Percentiles rank a stretch among this genome's conserved stretches.
phyloP scores from a whole-genome alignment of 2,888 invertebrate genomes.

The Eudemis profundana region DNA sequence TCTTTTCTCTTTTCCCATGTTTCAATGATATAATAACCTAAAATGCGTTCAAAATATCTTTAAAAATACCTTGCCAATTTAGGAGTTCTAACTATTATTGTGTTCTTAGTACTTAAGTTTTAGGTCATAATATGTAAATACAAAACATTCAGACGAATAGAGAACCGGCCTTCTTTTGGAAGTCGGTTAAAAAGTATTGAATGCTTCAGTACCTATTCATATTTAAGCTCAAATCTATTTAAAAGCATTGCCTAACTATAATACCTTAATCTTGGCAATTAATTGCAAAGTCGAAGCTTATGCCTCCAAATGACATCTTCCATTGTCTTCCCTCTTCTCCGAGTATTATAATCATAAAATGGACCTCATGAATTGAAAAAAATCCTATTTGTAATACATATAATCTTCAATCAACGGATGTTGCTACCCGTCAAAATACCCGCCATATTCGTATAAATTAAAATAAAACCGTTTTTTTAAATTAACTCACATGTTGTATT shows the following conservation, averaged over 20 bases:
- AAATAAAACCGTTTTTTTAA: slow-evolving; percentile 5
- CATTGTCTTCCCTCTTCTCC: not conserved
- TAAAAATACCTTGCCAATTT: slow-evolving; percentile 20
- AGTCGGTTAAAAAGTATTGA: not conserved
- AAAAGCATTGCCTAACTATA: slow-evolving; percentile 10
- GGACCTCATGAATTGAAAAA: no score
- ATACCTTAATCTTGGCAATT: not conserved
- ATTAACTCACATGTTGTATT: slow-evolving; percentile 46
- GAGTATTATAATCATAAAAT: no score
- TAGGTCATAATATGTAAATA: not conserved
- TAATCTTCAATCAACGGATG: not conserved
- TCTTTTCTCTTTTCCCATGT: not conserved
- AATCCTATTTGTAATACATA: no score
- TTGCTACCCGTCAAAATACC: not conserved
- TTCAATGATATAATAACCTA: not conserved
- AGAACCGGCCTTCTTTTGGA: no score
- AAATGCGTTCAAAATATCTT: not conserved
- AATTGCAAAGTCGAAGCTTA: not conserved
- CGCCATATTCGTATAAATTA: not conserved
- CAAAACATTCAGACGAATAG: no score
- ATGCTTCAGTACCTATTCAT: slow-evolving; percentile 13
- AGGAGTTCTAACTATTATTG: slow-evolving; percentile 24
- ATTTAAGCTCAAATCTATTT: slow-evolving; percentile 22
- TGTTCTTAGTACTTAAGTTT: slow-evolving; percentile 33
- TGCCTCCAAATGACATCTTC: not conserved